A percentile compares a stretch with the other conserved stretches of the same genome.
phyloP scores from a whole-genome alignment of 2,888 invertebrate genomes.

The Amphiduros pacificus region DNA sequence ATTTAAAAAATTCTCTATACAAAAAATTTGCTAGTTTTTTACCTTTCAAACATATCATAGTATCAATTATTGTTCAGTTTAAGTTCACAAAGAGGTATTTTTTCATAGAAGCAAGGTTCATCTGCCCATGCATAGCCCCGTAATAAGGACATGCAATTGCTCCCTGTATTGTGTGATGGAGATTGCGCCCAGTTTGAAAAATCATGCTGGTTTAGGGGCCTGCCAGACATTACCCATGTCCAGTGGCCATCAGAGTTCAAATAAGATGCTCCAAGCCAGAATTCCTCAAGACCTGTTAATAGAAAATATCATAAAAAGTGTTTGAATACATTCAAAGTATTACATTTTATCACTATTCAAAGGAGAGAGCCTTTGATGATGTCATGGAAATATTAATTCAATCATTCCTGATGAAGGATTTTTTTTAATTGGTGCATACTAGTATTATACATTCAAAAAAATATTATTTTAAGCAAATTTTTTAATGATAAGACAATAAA shows the following conservation, averaged over 20 bases:
- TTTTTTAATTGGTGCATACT: too few species aligned
- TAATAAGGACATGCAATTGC: constrained; percentile 13
- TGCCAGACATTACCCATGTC: constrained; percentile 2
- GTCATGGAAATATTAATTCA: too few species aligned
- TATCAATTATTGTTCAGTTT: too few species aligned
- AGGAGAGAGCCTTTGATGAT: too few species aligned
- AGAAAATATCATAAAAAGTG: neutral
- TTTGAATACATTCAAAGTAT: neutral
- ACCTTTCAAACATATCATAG: too few species aligned
- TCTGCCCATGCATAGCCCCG: constrained; percentile 9
- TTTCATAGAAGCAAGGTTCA: constrained; percentile 13
- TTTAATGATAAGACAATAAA: too few species aligned
- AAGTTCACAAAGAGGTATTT: constrained; percentile 12
- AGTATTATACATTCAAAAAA: too few species aligned
- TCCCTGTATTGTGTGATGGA: neutral
- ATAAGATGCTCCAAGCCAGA: constrained; percentile 13
- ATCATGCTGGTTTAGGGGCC: neutral
- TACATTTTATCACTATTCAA: too few species aligned
- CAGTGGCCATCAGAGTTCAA: constrained; percentile 10
- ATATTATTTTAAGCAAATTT: too few species aligned
- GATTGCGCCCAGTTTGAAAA: constrained; percentile 6
- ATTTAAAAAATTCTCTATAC: too few species aligned
- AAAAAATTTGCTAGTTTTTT: too few species aligned
- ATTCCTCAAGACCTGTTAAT: constrained; percentile 11
- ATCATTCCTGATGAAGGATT: too few species aligned